These are phyloP conservation scores for Octodon degus DNA, from an alignment of 2,113 vertebrate genomes.

Conservation along the genomic window DNA sequence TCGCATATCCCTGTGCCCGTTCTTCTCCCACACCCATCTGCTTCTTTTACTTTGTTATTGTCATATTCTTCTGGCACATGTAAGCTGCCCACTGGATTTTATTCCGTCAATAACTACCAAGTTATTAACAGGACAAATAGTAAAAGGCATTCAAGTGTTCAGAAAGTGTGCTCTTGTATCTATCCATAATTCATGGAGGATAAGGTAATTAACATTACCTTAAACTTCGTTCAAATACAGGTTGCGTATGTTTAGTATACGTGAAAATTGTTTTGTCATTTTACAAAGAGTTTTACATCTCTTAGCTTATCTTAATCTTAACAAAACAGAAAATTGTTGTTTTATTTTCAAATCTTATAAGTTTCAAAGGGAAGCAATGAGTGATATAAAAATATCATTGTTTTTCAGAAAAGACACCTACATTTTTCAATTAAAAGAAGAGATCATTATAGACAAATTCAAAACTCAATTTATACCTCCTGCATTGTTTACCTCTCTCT, in stretches of 20 bases:
- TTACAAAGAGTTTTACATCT: background rate
- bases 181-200: background rate
- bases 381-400: background rate
- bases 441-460: background rate
- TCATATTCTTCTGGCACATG: constrained; percentile 35
- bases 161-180: background rate
- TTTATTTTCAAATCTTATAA: constrained; percentile 39
- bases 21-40: constrained; percentile 71
- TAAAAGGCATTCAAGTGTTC: background rate
- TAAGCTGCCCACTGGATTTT: constrained; percentile 44
- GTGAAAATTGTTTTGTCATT: background rate
- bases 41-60: constrained; percentile 55
- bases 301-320: background rate
- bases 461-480: background rate
- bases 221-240: background rate
- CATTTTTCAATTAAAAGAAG: background rate
- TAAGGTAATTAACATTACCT: background rate
- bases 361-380: background rate
- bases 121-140: background rate
- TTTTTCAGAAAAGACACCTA: background rate
- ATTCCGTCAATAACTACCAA: constrained; percentile 55
- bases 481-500: background rate
- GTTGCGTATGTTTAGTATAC: background rate
- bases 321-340: background rate
- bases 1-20: background rate